Evolutionary conservation across 2,888 invertebrate genomes (phyloP), one percentile per base, ranked within the genome.

Genomic region (Macrosoma leucophasiata): DNA sequence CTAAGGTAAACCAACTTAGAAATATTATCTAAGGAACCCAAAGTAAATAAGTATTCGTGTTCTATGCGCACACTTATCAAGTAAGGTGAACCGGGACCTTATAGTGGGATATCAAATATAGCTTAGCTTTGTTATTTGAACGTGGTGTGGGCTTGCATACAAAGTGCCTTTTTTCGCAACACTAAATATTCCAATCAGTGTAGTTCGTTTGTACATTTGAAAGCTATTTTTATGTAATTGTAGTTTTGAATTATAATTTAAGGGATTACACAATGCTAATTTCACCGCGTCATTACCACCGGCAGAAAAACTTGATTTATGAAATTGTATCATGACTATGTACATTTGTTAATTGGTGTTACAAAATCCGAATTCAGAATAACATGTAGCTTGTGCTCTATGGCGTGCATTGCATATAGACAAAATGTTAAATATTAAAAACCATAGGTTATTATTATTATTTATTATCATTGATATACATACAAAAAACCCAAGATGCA

Each of bases 91-190:
- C 60, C 54, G 62, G 66, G 59, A 64, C 58, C 60, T 63, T 58
- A 57, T 63, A 62, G 55, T 62, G 63, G 62, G 65, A 68, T 69
- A 64, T 66, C 52, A 62, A 66, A 66, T 67, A 58, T 50, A 55
- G 55, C 52, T 55, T 49, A 55, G 58, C 54, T 55, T 58, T 58
- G 59, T 59, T 51, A 62, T 65, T 58, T 47, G 53, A 50, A 43
- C 46, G 37, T 48, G 41, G 48, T 57, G 62, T 62, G 53, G 64
- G 55, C 52, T 57, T 59, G 68, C 65, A 75, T 74, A 62, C 62
- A 55, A 67, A 76, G 43, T 52, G 55, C 55, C 37, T 53, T 60
- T 57, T 74, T 72, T 75, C 58, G 66, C 58, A 74, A 72, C 31
- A 35, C 31, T 43, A 38, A 36, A 50, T 62, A 65, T 68, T 62